A percentile compares a stretch with the other conserved stretches of the same genome.
These are phyloP conservation scores for Drosophila erecta DNA, from an alignment of 1,140 invertebrate species.

Conservation along the genomic window DNA sequence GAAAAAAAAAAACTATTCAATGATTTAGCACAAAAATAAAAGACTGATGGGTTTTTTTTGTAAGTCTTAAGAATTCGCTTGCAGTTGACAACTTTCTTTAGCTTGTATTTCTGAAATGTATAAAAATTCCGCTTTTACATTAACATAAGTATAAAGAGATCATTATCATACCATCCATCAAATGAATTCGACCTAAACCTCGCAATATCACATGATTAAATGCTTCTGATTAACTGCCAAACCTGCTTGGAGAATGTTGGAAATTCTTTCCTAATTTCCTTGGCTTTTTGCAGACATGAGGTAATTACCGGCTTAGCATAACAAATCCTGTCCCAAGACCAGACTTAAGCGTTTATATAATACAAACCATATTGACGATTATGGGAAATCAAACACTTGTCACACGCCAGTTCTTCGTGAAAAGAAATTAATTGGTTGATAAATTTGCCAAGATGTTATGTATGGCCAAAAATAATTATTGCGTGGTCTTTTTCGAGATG, in stretches of 20 bases:
- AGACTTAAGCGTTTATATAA: constrained; percentile 9
- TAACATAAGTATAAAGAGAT: constrained; percentile 1
- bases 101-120: not conserved
- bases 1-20: not conserved
- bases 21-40: not conserved
- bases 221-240: constrained; percentile 11
- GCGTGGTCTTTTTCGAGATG: constrained; percentile 46
- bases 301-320: constrained; percentile 31
- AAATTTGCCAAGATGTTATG: constrained; percentile 40
- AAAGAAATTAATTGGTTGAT: constrained; percentile 70
- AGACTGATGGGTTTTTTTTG: not conserved
- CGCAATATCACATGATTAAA: constrained; percentile 23
- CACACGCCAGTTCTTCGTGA: constrained; percentile 46
- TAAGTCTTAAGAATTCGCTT: too few relatives aligned
- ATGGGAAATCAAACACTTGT: constrained; percentile 71
- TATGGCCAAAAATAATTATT: constrained; percentile 73
- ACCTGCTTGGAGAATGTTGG: constrained; percentile 17
- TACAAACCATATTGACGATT: constrained; percentile 33
- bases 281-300: not conserved
- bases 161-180: constrained; percentile 26
- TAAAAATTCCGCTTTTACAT: not conserved
- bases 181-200: not conserved
- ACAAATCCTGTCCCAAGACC: constrained; percentile 19
- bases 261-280: constrained; percentile 43
- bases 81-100: not conserved